A percentile compares a stretch with the other conserved stretches of the same genome.
Evolutionary conservation across 2,797 vertebrate genomes (phyloP).

Genomic region (Argya squamiceps): DNA sequence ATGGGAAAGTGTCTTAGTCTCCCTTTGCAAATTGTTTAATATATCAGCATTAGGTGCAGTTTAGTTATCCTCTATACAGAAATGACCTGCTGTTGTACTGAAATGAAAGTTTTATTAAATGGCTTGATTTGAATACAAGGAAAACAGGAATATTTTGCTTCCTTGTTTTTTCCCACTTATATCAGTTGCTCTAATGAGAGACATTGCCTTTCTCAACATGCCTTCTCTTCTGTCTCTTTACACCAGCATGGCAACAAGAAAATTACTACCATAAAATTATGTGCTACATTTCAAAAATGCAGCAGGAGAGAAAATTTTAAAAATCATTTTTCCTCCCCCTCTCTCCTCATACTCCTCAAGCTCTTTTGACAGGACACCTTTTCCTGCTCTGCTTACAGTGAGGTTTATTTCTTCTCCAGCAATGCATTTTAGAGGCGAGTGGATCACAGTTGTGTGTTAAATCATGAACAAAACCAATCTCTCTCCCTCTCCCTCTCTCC

Average conservation of each 20-base stretch:
- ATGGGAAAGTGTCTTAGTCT: background rate
- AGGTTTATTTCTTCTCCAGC: background rate
- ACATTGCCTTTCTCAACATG: background rate
- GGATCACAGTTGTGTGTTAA: conserved; percentile 20
- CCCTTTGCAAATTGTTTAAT: background rate
- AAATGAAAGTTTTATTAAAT: background rate
- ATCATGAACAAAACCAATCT: conserved; percentile 35
- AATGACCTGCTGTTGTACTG: background rate
- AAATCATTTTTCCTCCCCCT: background rate
- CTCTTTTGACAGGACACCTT: background rate
- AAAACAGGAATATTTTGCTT: background rate
- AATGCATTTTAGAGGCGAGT: background rate
- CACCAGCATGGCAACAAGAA: background rate
- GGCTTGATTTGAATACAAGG: background rate
- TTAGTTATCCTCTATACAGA: background rate
- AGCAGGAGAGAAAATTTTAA: background rate
- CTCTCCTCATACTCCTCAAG: background rate
- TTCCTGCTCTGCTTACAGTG: background rate
- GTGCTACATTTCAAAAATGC: background rate
- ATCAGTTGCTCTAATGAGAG: background rate
- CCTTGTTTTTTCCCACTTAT: background rate
- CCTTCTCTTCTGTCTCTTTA: background rate
- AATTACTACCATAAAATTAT: background rate
- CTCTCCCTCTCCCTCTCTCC: background rate
- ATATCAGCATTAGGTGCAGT: background rate